Base-by-base conservation (phyloP, 2,797 vertebrate species). In the Sebastes vulpes region DNA sequence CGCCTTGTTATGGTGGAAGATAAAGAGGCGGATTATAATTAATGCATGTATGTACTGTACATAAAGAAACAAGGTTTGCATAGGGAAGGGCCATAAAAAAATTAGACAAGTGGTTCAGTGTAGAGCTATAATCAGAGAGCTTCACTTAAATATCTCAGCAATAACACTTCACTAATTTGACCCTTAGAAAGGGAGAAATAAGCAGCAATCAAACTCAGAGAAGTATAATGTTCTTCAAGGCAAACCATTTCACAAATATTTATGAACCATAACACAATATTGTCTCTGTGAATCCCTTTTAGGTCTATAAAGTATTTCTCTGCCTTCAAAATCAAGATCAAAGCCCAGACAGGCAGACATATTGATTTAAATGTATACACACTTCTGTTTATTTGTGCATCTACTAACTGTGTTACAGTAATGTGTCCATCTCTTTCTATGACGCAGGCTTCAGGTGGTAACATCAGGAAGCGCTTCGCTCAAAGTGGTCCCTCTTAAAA, bases 1-100 rank as follows among this genome's bases (percentile, higher is more conserved):
- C 25, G 97, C 99, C 99, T 99, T 60, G 42, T 57, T 29, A 35
- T 20, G 42, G 35, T 29, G 21, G 82, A 21, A 76, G 6, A 85
- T 23, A 54, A 26, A 72, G 16, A 38, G 38, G 12, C 2, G 65
- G 26, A 61, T 32, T 71, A 67, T 28, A 70, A 66, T 59, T n/a
- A 61, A 18, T 71, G 25, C 16, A 64, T 61, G 50, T 3, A 71
- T 54, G 11, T 12, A 35, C 28, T 65, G 26, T n/a, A 28, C 23
- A 68, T 54, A 56, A 38, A 50, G 4, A 50, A n/a, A 59, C 23
- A 26, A 31, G 6, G 5, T 56, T 38, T 38, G 73, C 9, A 57
- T 23, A 31, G 3, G 4, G 5, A 46, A 2, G 28, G 14, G 10
- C 32, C 12, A 48, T 52, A 72, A 25, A 52, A 53, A 48, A 20